Percentiles rank a stretch among this genome's conserved stretches.
phyloP scores from a whole-genome alignment of 2,113 vertebrate species.

The Oceanodroma tethys region DNA sequence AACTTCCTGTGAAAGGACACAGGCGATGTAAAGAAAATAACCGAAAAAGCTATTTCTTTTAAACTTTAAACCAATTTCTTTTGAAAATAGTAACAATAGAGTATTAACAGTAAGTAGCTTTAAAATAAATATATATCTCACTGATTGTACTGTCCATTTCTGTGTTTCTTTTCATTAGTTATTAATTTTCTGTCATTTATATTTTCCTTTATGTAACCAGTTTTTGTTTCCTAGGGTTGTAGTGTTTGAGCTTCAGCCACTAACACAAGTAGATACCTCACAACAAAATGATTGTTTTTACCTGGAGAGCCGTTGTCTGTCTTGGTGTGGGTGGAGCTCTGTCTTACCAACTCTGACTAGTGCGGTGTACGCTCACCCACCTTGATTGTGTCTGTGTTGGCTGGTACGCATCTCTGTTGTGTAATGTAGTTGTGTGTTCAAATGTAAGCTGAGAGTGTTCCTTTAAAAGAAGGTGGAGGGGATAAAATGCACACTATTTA shows the following conservation, averaged over 20 bases:
- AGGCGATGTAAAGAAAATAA: neutral
- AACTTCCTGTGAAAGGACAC: neutral
- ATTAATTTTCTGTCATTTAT: neutral
- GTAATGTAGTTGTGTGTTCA: neutral
- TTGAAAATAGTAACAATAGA: neutral
- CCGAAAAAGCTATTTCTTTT: neutral
- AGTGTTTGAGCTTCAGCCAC: neutral
- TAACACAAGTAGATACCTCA: neutral
- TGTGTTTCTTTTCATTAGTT: neutral
- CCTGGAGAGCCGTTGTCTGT: neutral
- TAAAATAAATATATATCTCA: neutral
- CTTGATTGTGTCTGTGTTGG: neutral
- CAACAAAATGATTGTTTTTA: neutral
- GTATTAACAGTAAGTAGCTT: neutral
- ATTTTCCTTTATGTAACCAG: neutral
- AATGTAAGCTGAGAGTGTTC: neutral
- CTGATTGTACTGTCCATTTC: neutral
- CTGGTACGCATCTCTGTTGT: neutral
- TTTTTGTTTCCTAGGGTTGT: neutral
- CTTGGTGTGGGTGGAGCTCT: neutral
- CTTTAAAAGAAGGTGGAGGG: neutral
- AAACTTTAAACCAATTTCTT: neutral
- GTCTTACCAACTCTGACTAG: neutral
- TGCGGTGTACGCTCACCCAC: rapidly evolving
- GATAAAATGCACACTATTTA: neutral